A percentile compares a stretch with the other conserved stretches of the same genome.
phyloP scores from a whole-genome alignment of 2,888 invertebrate genomes.

The Caenorhabditis sp. region DNA sequence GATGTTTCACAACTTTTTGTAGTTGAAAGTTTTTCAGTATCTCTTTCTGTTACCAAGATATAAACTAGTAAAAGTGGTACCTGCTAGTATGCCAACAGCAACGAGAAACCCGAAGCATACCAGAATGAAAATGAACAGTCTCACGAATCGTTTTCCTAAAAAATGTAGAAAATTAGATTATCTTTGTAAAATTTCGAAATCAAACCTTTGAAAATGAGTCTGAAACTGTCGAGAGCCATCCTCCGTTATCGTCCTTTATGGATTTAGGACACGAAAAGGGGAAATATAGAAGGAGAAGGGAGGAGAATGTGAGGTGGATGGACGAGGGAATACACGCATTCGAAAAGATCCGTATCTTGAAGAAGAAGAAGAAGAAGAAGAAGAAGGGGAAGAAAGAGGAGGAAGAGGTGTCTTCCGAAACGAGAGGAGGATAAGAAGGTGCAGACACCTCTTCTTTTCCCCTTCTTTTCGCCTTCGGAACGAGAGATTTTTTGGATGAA shows the following conservation, averaged over 20 bases:
- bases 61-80: not conserved
- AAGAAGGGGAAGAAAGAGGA: slow-evolving; percentile 2
- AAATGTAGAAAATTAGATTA: not conserved
- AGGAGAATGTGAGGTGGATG: not conserved
- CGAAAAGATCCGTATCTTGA: no score
- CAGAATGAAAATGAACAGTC: slow-evolving; percentile 48
- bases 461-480: not conserved
- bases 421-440: no score
- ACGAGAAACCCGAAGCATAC: slow-evolving; percentile 49
- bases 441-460: no score
- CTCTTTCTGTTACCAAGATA: no score
- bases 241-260: not conserved
- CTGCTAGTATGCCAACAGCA: slow-evolving; percentile 48
- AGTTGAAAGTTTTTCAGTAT: no score
- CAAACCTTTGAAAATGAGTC: slow-evolving; percentile 46
- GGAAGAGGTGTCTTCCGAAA: slow-evolving; percentile 4
- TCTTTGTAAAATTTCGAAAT: no score
- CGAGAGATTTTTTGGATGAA: not conserved
- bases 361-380: not conserved
- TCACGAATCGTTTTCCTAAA: slow-evolving; percentile 54
- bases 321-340: not conserved
- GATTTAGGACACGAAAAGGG: slow-evolving; percentile 5
- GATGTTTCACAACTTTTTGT: no score
- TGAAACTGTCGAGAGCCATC: slow-evolving; percentile 27
- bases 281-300: not conserved